Evolutionary conservation across 2,888 invertebrate species (phyloP), one percentile per base, ranked within the genome.

Genomic region (Busseola fusca): DNA sequence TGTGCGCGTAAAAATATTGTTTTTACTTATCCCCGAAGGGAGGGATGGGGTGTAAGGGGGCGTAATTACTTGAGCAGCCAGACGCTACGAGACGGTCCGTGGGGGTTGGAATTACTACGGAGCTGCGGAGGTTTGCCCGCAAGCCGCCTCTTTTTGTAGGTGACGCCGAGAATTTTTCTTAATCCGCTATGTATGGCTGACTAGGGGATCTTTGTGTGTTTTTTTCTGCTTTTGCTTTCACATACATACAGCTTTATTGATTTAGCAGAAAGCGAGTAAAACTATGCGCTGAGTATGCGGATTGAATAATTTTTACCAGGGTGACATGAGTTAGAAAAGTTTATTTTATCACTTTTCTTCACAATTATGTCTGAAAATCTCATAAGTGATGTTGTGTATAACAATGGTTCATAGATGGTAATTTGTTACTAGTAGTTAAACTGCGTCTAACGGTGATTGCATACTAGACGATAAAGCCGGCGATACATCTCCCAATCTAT

Each of bases 61-160:
- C 88, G 94, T 95, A 94, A 95, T 95, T 95, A 95, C 94, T 94
- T 93, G 93, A 93, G 93, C 92, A 92, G 92, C 91, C 93, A 92
- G 93, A 91, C 92, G 90, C 88, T 87, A 73, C 79, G 90, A 88
- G 89, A 88, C 87, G 91, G 89, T 91, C 92, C 89, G 90, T 89
- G 90, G 92, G 93, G 91, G 88, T 82, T 87, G 89, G 87, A 90
- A 93, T 93, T 92, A 92, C 91, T 89, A 88, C 78, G 75, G 74
- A 78, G 78, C 56, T 75, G 86, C 89, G 89, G 84, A 85, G 88
- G 87, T 86, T 87, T 85, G 89, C 88, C 89, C 89, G 89, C 88
- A 87, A 87, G 88, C 88, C 84, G 86, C 81, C 86, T 82, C 89
- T 92, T 93, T 93, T 93, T 92, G 90, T 90, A 87, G 89, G 91